Evolutionary conservation across 2,113 vertebrate genomes (phyloP).

Genomic region (Candoia aspera): DNA sequence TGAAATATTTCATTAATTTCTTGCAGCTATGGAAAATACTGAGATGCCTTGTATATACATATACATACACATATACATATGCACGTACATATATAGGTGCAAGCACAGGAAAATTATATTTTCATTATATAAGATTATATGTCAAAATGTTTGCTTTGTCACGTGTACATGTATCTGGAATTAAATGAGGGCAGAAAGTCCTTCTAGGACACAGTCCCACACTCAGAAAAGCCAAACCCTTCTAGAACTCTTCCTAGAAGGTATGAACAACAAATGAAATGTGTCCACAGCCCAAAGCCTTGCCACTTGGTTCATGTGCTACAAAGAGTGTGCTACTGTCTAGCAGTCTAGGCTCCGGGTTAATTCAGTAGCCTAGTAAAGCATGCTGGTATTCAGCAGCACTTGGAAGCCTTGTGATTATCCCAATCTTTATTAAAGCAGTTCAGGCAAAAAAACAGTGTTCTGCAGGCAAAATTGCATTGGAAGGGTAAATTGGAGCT

Average conservation of each 20-base stretch:
- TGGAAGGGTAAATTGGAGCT: not conserved
- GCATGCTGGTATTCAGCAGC: not conserved
- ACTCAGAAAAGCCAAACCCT: not conserved
- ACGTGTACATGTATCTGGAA: not conserved
- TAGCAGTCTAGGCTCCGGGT: not conserved
- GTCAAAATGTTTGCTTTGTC: not conserved
- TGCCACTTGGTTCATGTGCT: not conserved
- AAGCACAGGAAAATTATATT: not conserved
- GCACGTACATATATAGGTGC: not conserved
- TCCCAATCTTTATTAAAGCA: not conserved
- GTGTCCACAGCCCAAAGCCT: not conserved
- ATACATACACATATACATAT: not conserved
- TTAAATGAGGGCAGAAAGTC: not conserved
- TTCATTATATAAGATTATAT: not conserved
- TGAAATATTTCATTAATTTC: conserved; percentile 6
- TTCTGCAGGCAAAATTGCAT: not conserved
- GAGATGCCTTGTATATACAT: not conserved
- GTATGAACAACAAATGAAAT: not conserved
- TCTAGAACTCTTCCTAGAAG: not conserved
- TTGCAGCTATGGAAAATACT: not conserved
- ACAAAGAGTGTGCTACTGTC: not conserved
- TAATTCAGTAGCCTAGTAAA: not conserved
- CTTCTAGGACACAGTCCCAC: not conserved
- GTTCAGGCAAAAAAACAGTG: not conserved
- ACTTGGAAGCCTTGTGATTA: not conserved